Evolutionary conservation across 92 coral and sea anemone genomes (phyloP).

Genomic region (Zoanthus sociatus): DNA sequence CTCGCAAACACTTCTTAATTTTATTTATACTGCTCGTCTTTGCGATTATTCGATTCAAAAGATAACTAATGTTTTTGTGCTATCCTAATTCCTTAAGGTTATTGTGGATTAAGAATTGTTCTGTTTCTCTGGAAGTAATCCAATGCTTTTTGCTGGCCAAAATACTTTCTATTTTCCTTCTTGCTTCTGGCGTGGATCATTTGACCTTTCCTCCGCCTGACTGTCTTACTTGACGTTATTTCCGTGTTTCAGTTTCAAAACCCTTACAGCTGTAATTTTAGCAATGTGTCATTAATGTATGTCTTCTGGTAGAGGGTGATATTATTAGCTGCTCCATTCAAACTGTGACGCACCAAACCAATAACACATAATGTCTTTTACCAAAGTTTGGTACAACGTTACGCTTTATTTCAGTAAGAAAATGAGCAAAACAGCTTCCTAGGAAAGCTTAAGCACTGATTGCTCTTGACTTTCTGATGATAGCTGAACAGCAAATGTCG

Average conservation of each 20-base stretch:
- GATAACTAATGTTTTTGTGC: neutral
- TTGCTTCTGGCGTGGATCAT: constrained; percentile 32
- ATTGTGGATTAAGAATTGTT: neutral
- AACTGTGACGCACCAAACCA: neutral
- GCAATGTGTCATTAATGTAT: neutral
- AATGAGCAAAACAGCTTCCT: neutral
- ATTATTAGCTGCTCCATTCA: too few species aligned
- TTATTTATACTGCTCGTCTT: neutral
- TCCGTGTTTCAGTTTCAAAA: neutral
- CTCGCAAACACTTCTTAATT: neutral
- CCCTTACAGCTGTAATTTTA: neutral
- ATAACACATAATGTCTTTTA: neutral
- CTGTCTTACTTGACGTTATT: neutral
- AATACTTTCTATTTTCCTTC: neutral
- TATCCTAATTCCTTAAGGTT: neutral
- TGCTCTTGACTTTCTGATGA: neutral
- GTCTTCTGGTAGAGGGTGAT: neutral
- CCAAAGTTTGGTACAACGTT: neutral
- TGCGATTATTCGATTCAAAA: too few species aligned
- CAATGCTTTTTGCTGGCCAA: neutral
- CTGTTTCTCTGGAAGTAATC: neutral
- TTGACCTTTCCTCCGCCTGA: constrained; percentile 44
- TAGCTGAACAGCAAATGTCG: neutral
- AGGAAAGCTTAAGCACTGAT: neutral
- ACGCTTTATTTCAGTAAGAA: neutral